Evolutionary conservation across 2,797 vertebrate species (phyloP).

Genomic region (Peromyscus attwateri): DNA sequence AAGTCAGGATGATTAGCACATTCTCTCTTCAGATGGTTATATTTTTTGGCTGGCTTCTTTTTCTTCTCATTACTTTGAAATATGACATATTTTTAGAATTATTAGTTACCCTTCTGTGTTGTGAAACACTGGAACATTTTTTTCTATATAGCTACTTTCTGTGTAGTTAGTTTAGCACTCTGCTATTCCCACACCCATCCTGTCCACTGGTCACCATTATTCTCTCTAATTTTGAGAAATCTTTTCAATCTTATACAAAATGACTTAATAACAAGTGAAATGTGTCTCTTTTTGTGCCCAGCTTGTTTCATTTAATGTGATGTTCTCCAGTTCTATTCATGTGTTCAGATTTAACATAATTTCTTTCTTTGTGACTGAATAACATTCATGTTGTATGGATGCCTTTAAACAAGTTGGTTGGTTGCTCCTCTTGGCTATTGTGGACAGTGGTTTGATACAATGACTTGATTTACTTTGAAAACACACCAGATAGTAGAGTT

Average conservation of each 20-base stretch:
- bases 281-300: neutral
- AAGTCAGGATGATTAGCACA: neutral
- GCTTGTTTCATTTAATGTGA: neutral
- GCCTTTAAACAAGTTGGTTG: neutral
- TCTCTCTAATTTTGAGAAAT: neutral
- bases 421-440: neutral
- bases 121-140: neutral
- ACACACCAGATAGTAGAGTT: neutral
- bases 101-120: neutral
- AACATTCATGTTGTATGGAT: no score
- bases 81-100: neutral
- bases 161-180: neutral
- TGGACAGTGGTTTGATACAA: neutral
- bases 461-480: neutral
- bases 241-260: neutral
- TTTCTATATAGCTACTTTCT: neutral
- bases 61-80: neutral
- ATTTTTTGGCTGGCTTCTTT: neutral
- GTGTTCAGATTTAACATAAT: neutral
- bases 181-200: rapidly evolving
- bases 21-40: neutral
- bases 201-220: neutral
- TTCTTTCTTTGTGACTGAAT: neutral
- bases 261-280: neutral
- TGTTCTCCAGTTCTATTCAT: neutral